These are phyloP conservation scores for Donacobius atricapilla DNA, from an alignment of 2,113 vertebrate genomes.

Conservation along the genomic window DNA sequence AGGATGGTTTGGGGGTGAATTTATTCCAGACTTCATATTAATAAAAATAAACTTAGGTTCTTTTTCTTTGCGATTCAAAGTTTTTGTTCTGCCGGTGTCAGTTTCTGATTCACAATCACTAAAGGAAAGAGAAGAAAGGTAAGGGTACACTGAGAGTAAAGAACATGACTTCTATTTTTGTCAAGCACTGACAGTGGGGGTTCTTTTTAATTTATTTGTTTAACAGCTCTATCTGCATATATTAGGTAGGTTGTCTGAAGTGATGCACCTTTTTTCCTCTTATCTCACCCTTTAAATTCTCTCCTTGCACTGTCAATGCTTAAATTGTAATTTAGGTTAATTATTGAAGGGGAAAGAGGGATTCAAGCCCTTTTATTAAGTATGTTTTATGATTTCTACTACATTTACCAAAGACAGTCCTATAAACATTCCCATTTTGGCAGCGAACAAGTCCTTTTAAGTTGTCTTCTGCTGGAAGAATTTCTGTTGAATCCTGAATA, in stretches of 20 bases:
- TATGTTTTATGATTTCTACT: background rate
- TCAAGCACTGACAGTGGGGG: background rate
- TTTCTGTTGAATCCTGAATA: slow-evolving; percentile 8
- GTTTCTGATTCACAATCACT: background rate
- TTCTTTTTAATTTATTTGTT: slow-evolving; percentile 14
- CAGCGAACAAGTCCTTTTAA: background rate
- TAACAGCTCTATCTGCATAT: background rate
- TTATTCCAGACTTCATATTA: background rate
- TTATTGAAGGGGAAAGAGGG: background rate
- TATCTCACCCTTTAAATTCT: background rate
- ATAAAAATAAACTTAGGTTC: background rate
- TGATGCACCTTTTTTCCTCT: background rate
- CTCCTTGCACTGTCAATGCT: background rate
- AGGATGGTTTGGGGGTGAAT: background rate
- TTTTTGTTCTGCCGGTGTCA: background rate
- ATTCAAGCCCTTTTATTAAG: background rate
- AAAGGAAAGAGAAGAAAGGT: background rate
- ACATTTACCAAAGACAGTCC: background rate
- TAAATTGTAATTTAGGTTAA: background rate
- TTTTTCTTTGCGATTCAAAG: background rate
- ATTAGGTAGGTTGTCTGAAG: background rate
- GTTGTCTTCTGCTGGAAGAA: background rate
- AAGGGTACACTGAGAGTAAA: background rate
- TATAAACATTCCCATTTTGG: background rate
- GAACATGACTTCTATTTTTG: background rate